Evolutionary conservation across 2,797 vertebrate species (phyloP).

Genomic region (Anomalospiza imberbis): DNA sequence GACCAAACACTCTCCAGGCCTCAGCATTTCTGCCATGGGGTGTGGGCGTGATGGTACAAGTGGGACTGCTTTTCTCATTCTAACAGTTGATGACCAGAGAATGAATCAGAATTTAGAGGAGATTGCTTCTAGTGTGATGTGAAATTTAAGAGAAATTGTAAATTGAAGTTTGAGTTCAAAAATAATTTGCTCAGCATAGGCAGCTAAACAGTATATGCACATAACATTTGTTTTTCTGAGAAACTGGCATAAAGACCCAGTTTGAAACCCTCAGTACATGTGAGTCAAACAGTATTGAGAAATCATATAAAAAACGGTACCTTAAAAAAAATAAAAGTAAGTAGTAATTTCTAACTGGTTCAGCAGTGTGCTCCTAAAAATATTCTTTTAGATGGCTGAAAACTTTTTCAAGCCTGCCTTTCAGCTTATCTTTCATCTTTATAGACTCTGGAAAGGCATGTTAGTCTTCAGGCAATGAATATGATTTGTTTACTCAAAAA

Average conservation of each 20-base stretch:
- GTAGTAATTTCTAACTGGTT: neutral
- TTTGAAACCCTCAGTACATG: neutral
- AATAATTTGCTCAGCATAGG: neutral
- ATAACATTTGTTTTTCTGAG: neutral
- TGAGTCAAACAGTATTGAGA: neutral
- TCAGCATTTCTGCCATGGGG: neutral
- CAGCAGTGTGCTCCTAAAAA: neutral
- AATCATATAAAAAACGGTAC: neutral
- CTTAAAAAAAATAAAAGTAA: neutral
- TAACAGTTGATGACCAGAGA: neutral
- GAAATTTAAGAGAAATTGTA: neutral
- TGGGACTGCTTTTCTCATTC: neutral
- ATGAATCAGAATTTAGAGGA: neutral
- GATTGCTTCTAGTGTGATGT: neutral
- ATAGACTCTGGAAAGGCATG: neutral
- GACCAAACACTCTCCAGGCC: neutral
- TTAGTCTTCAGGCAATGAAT: neutral
- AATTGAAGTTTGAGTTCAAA: neutral
- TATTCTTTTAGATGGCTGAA: neutral
- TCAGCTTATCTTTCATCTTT: slow-evolving; percentile 29
- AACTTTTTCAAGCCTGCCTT: slow-evolving; percentile 19
- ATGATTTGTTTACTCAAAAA: slow-evolving; percentile 55
- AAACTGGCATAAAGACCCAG: neutral
- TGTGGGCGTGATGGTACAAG: neutral
- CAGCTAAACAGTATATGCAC: neutral